Conservation (phyloP, 2,888 invertebrate species). For the Digitonthophagus gazella region DNA sequence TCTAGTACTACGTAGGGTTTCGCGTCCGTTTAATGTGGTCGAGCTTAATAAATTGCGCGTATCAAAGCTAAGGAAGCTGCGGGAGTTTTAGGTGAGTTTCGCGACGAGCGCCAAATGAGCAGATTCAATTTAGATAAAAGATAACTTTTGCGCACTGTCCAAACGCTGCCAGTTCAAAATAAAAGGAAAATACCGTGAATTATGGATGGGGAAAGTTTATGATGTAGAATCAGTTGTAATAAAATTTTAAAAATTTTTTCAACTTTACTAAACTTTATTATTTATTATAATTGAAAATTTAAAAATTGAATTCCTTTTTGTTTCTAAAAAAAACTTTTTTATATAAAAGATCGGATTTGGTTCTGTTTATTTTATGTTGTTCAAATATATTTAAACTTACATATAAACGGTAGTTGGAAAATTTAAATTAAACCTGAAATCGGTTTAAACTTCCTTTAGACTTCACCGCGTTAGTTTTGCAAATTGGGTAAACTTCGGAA, state of each 20-base stretch:
- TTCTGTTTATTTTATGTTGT: no score
- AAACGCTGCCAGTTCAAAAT: no score
- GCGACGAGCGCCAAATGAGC: slow-evolving; percentile 3
- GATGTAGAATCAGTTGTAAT: neutral
- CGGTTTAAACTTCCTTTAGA: neutral
- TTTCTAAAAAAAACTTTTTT: no score
- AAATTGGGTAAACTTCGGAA: neutral
- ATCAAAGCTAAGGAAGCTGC: slow-evolving; percentile 1
- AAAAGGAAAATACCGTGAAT: no score
- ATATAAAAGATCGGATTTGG: no score
- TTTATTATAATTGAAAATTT: no score
- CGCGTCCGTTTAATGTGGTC: neutral
- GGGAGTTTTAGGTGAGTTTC: neutral
- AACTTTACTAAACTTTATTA: no score
- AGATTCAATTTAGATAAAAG: slow-evolving; percentile 17
- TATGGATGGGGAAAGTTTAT: neutral
- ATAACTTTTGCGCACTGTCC: slow-evolving; percentile 3
- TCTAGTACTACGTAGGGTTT: neutral
- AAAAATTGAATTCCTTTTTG: no score
- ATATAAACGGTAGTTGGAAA: no score
- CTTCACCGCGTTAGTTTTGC: neutral
- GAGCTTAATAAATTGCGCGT: neutral
- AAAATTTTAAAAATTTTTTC: no score
- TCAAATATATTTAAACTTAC: no score
- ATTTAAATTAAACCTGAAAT: neutral